Evolutionary conservation across 2,888 invertebrate species (phyloP).

Genomic region (Hyles lineata): DNA sequence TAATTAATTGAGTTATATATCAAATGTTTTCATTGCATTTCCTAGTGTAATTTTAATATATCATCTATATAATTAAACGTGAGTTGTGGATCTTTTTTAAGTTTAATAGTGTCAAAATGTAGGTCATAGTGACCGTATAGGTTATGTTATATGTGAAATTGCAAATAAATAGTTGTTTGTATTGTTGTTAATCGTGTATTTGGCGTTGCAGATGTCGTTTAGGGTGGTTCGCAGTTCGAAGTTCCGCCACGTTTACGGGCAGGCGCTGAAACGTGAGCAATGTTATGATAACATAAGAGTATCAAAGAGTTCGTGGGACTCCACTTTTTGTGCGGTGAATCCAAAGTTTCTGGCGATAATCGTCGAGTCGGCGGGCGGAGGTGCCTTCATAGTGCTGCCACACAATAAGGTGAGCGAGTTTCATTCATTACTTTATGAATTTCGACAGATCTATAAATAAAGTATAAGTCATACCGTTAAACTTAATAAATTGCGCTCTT

Average conservation of each 20-base stretch:
- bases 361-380: constrained; percentile 98
- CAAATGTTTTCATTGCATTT: constrained; percentile 82
- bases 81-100: constrained; percentile 65
- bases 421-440: constrained; percentile 39
- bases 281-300: constrained; percentile 99
- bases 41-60: constrained; percentile 72
- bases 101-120: constrained; percentile 77
- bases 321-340: constrained; percentile 99
- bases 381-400: constrained; percentile 97
- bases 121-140: constrained; percentile 78
- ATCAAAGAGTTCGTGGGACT: constrained; percentile 99
- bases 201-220: constrained; percentile 93
- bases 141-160: constrained; percentile 80
- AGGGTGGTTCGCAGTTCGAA: constrained; percentile 98
- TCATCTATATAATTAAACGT: constrained; percentile 73
- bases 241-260: constrained; percentile 98
- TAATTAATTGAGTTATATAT: constrained; percentile 68
- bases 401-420: constrained; percentile 91
- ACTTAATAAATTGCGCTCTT: constrained; percentile 24
- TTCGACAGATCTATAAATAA: constrained; percentile 31
- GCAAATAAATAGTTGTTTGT: constrained; percentile 63
- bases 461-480: constrained; percentile 27
- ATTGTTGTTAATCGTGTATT: constrained; percentile 70
- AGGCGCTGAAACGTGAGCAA: constrained; percentile 96
- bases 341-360: constrained; percentile 99